These are phyloP conservation scores for Cheilosia grossa DNA, from an alignment of 2,888 invertebrate genomes.

Conservation along the genomic window DNA sequence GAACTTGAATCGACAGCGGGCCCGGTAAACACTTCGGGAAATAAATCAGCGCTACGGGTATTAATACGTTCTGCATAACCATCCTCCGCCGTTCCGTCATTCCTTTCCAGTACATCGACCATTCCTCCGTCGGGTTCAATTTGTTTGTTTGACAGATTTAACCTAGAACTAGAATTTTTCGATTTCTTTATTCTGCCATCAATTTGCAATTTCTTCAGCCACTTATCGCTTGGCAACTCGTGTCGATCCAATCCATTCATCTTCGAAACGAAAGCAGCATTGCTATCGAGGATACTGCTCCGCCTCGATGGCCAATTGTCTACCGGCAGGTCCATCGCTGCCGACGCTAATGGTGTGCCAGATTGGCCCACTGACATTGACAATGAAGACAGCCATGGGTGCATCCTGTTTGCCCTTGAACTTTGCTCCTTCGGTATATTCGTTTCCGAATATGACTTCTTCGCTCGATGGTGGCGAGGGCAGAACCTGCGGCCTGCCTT, in stretches of 20 bases:
- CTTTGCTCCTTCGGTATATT: constrained; percentile 1
- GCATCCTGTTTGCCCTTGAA: constrained; percentile 37
- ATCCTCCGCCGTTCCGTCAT: background rate
- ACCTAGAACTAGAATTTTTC: constrained; percentile 15
- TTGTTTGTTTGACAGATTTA: constrained; percentile 20
- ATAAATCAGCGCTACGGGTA: constrained; percentile 32
- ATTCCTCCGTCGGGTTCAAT: constrained; percentile 20
- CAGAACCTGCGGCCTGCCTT: constrained; percentile 21
- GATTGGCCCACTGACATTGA: constrained; percentile 21
- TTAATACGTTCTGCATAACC: background rate
- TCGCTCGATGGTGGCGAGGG: constrained; percentile 7
- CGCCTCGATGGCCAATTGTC: constrained; percentile 8
- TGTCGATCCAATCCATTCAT: constrained; percentile 28
- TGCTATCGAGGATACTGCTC: background rate
- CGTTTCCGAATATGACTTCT: constrained; percentile 1
- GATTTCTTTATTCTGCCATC: constrained; percentile 41
- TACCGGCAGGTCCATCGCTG: background rate
- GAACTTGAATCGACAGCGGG: constrained; percentile 12
- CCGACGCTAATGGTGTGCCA: constrained; percentile 14
- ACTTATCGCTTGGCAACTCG: constrained; percentile 30
- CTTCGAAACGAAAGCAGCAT: constrained; percentile 5
- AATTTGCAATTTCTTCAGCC: constrained; percentile 60
- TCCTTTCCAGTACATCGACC: background rate
- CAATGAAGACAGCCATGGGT: constrained; percentile 25
- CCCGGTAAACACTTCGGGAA: constrained; percentile 51